Conservation (phyloP, 2,797 vertebrate genomes). For the Naso thynnoides region DNA sequence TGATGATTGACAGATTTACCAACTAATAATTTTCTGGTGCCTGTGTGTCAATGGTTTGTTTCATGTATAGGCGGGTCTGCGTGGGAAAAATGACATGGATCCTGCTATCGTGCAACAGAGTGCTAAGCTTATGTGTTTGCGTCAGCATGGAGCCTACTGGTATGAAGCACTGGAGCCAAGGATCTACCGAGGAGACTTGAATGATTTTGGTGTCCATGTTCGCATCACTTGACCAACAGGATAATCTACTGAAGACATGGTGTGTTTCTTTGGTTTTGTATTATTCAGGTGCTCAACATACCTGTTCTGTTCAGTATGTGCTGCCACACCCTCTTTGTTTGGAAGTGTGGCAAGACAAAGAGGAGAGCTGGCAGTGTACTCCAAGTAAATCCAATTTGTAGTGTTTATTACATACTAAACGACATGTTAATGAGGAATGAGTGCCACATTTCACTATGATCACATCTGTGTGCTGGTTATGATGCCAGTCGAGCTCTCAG, state of each 20-base stretch:
- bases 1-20: conserved; percentile 56
- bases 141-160: conserved; percentile 70
- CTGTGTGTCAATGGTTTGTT: conserved; percentile 80
- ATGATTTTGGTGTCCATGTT: conserved; percentile 76
- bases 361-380: conserved; percentile 37
- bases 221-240: conserved; percentile 71
- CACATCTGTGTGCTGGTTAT: neutral
- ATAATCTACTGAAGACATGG: conserved; percentile 72
- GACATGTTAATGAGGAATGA: neutral
- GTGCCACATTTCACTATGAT: conserved; percentile 15
- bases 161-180: conserved; percentile 71
- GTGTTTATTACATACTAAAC: conserved; percentile 6
- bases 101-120: conserved; percentile 65
- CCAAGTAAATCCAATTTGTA: conserved; percentile 42
- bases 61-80: conserved; percentile 73
- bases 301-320: conserved; percentile 41
- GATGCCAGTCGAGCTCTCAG: neutral
- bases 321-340: conserved; percentile 40
- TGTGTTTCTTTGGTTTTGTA: conserved; percentile 77
- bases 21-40: conserved; percentile 78
- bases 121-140: conserved; percentile 74
- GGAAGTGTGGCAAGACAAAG: conserved; percentile 15
- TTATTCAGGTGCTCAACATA: conserved; percentile 51
- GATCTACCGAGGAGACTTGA: conserved; percentile 74
- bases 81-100: conserved; percentile 74